phyloP scores from a whole-genome alignment of 2,113 vertebrate genomes.

The Cynoglossus semilaevis region DNA sequence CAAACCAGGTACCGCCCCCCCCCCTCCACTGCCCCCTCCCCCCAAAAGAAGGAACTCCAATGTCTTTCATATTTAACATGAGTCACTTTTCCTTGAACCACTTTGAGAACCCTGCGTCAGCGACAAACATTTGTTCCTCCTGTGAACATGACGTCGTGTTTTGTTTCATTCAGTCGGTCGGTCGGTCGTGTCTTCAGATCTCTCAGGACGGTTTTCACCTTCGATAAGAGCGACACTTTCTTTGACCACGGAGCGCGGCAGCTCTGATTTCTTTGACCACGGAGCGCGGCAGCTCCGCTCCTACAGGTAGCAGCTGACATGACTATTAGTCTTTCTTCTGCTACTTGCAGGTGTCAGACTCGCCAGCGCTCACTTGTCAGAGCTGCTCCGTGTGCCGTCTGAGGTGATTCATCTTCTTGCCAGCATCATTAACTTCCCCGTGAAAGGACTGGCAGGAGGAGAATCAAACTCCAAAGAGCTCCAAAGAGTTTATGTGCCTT shows the following conservation, averaged over 20 bases:
- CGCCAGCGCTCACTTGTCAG: slow-evolving; percentile 83
- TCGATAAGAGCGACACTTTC: slow-evolving; percentile 62
- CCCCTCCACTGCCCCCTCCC: too few species aligned
- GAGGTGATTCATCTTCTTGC: slow-evolving; percentile 97
- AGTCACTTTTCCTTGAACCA: too few species aligned
- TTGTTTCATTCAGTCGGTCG: slow-evolving; percentile 45
- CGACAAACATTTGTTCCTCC: slow-evolving; percentile 23
- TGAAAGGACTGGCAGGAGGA: slow-evolving; percentile 87
- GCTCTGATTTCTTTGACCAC: slow-evolving; percentile 62
- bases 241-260: slow-evolving; percentile 64
- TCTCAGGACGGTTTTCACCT: slow-evolving; percentile 52
- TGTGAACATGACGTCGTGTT: slow-evolving; percentile 40
- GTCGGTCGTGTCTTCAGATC: too few species aligned
- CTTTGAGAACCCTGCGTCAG: too few species aligned
- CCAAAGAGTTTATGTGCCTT: slow-evolving; percentile 82
- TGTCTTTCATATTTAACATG: too few species aligned
- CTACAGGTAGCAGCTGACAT: slow-evolving; percentile 76
- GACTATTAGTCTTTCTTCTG: slow-evolving; percentile 78
- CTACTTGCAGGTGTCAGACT: slow-evolving; percentile 85
- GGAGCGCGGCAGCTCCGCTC: slow-evolving; percentile 72
- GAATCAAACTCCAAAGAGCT: slow-evolving; percentile 77
- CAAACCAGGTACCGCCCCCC: too few species aligned
- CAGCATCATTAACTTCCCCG: slow-evolving; percentile 89
- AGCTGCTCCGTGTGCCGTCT: slow-evolving; percentile 87
- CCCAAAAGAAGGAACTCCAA: too few species aligned